Percentiles rank a stretch among this genome's conserved stretches.
Conservation (phyloP, 35 echinoderm and acorn worm species). For the Ophioderma brevispina region DNA sequence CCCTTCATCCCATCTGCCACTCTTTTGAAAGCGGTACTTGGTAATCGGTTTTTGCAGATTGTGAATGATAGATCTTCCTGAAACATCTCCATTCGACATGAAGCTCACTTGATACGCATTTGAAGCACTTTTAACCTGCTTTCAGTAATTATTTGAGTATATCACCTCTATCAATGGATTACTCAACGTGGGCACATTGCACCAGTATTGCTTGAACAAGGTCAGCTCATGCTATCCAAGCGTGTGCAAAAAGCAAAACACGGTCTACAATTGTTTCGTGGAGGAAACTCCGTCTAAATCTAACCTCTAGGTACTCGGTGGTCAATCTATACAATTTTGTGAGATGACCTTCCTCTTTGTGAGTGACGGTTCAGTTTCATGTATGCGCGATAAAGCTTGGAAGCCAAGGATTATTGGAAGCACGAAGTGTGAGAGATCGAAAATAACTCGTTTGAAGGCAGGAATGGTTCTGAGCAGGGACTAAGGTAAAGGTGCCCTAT, state of each 20-base stretch:
- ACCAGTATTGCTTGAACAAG: not conserved
- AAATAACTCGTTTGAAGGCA: slow-evolving; percentile 76
- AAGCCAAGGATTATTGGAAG: slow-evolving; percentile 77
- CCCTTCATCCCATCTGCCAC: not conserved
- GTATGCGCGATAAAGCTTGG: slow-evolving; percentile 62
- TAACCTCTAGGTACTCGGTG: too few relatives aligned
- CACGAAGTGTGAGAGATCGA: slow-evolving; percentile 12
- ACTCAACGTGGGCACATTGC: too few relatives aligned
- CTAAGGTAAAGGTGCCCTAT: slow-evolving; percentile 74
- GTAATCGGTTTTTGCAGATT: not conserved
- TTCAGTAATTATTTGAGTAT: not conserved
- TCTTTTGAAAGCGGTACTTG: not conserved
- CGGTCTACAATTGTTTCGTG: not conserved
- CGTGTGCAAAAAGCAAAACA: not conserved
- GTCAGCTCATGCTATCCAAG: not conserved
- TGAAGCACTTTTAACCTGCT: not conserved
- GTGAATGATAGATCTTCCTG: not conserved
- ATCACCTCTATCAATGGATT: not conserved
- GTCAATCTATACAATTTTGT: too few relatives aligned
- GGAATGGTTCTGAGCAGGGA: slow-evolving; percentile 55
- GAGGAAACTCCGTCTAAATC: too few relatives aligned
- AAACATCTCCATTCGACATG: not conserved
- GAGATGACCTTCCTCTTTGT: too few relatives aligned
- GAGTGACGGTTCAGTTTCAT: too few relatives aligned
- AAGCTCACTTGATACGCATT: not conserved